Evolutionary conservation across 2,797 vertebrate species (phyloP), one percentile per base, ranked within the genome.

Genomic region (Pangasius macronema): DNA sequence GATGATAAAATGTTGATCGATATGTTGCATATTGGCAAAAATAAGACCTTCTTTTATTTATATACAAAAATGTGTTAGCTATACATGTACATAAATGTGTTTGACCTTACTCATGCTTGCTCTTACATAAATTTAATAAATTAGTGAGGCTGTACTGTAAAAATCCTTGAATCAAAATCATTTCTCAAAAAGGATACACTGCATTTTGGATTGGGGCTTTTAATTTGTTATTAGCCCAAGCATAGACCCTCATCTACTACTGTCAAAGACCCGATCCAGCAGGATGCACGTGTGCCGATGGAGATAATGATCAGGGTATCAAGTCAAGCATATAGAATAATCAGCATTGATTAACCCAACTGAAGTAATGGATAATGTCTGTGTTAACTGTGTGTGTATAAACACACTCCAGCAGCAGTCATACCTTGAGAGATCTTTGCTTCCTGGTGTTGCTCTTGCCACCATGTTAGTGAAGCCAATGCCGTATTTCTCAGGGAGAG

Each of bases 391-490:
- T 81, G 49, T 36, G 3, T 9, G 13, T 18, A 7, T 33, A 5
- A 46, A 46, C 24, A 59, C 33, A 59, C 33, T 11, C 11, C 1
- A 70, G 9, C 57, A 76, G 49, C 18, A 36, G 16, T 49, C 61
- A 80, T 91, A 99, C 99, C 95, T 99, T 51, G 97, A 95, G 55
- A 99, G 97, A 92, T 99, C 99, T 93, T 99, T 99, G 94, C 99
- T 99, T 82, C 98, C 97, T 14, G 98, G 99, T 0, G 98, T 99
- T 0, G 99, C 98, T 92, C 99, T 95, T 88, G 96, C 97, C 68
- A 99, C 99, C 98, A 99, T 99, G 91, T 99, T 99, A 88, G 98
- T 99, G 94, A 99, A 99, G 79, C 99, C 99, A 92, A 99, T 99
- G 68, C 98, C 97, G 7, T 99, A 99, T 87, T 99, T 99, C 88